A percentile compares a stretch with the other conserved stretches of the same genome.
These are phyloP conservation scores for Phainopepla nitens DNA, from an alignment of 2,113 vertebrate species.

Conservation along the genomic window DNA sequence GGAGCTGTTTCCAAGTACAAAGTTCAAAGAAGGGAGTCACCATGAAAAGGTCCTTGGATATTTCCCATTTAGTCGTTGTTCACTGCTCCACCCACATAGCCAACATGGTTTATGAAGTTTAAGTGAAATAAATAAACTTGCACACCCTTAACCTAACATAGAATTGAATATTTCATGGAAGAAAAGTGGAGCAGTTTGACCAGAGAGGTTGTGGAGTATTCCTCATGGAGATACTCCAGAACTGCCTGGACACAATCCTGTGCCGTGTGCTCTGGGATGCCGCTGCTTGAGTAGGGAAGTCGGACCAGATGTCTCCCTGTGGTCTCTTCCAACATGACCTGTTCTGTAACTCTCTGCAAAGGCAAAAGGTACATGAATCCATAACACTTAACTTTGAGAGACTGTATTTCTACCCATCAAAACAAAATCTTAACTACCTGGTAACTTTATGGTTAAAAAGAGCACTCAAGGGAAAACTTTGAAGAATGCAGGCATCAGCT, in stretches of 20 bases:
- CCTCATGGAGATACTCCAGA: background rate
- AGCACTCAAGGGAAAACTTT: background rate
- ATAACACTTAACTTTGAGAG: background rate
- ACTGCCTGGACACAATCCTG: background rate
- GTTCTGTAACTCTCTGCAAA: background rate
- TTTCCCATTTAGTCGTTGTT: background rate
- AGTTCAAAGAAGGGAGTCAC: background rate
- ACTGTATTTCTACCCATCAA: background rate
- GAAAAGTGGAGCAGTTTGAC: background rate
- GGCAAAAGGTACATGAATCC: background rate
- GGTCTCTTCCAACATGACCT: background rate
- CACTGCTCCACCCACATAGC: background rate
- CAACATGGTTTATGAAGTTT: background rate
- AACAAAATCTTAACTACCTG: background rate
- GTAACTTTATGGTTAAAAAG: background rate
- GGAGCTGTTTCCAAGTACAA: background rate
- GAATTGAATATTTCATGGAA: background rate
- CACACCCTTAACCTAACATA: background rate
- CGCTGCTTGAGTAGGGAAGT: background rate
- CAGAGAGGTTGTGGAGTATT: background rate
- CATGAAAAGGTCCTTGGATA: background rate
- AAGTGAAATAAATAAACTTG: background rate
- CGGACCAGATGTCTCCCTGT: too few species aligned
- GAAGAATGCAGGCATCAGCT: background rate
- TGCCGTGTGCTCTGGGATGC: background rate